Evolutionary conservation across 2,113 vertebrate genomes (phyloP).

Genomic region (Pogonocichla stellata): DNA sequence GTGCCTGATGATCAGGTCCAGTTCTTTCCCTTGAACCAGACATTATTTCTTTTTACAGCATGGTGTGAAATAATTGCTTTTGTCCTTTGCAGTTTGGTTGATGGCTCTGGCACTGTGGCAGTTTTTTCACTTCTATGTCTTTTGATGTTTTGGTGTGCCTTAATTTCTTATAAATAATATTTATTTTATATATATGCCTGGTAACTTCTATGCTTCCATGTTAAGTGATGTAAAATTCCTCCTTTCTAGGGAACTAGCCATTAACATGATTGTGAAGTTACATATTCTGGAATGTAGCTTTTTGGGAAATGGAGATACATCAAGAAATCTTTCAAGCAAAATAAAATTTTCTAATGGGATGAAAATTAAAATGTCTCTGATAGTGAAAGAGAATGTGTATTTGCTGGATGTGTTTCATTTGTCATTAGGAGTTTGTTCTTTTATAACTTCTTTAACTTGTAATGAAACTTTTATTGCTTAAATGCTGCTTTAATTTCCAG

Average conservation of each 20-base stretch:
- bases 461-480: not conserved
- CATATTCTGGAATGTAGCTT: not conserved
- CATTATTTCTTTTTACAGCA: not conserved
- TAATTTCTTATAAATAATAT: not conserved
- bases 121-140: not conserved
- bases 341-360: not conserved
- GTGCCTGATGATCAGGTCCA: not conserved
- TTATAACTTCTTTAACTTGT: not conserved
- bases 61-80: not conserved
- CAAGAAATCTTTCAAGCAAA: not conserved
- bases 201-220: not conserved
- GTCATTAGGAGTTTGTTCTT: not conserved
- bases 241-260: not conserved
- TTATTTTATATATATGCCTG: not conserved
- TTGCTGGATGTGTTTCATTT: not conserved
- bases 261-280: not conserved
- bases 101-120: not conserved
- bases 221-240: not conserved
- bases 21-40: not conserved
- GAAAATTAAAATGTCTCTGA: not conserved
- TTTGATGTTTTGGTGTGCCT: not conserved
- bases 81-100: not conserved
- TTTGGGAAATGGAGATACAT: not conserved
- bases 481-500: not conserved
- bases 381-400: not conserved